Evolutionary conservation across 2,113 vertebrate genomes (phyloP).

Genomic region (Odobenus rosmarus): DNA sequence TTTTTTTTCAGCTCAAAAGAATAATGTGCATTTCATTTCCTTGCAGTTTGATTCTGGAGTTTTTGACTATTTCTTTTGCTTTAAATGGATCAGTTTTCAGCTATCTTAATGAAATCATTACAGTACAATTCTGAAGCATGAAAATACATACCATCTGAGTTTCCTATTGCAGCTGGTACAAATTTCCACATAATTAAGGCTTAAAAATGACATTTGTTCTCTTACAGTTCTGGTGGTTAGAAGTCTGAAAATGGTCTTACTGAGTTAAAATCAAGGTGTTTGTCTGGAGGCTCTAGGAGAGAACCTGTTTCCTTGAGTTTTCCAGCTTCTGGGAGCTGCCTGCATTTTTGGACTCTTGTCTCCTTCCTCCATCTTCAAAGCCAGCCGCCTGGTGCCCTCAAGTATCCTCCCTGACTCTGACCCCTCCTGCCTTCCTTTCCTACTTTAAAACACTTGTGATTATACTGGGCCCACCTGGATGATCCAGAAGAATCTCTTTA

Average conservation of each 20-base stretch:
- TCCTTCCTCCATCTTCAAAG: neutral
- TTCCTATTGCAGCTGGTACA: neutral
- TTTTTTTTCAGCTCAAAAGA: neutral
- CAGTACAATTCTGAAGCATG: neutral
- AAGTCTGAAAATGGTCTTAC: neutral
- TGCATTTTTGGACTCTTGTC: neutral
- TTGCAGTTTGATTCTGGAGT: slow-evolving; percentile 7
- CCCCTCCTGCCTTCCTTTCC: neutral
- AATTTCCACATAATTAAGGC: neutral
- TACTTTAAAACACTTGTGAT: neutral
- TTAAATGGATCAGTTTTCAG: neutral
- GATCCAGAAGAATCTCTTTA: neutral
- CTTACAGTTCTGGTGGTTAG: neutral
- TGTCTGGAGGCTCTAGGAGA: neutral
- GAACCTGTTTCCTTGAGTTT: neutral
- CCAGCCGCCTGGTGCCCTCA: neutral
- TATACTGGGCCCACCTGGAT: neutral
- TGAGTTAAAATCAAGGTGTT: neutral
- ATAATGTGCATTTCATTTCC: neutral
- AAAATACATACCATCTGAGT: neutral
- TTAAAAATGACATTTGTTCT: neutral
- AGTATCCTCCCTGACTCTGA: neutral
- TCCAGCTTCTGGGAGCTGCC: neutral
- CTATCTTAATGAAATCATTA: neutral
- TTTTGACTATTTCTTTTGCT: neutral